Evolutionary conservation across 92 coral and sea anemone species (phyloP), one percentile per base, ranked within the genome.

Genomic region (Umimayanthus chanpuru): DNA sequence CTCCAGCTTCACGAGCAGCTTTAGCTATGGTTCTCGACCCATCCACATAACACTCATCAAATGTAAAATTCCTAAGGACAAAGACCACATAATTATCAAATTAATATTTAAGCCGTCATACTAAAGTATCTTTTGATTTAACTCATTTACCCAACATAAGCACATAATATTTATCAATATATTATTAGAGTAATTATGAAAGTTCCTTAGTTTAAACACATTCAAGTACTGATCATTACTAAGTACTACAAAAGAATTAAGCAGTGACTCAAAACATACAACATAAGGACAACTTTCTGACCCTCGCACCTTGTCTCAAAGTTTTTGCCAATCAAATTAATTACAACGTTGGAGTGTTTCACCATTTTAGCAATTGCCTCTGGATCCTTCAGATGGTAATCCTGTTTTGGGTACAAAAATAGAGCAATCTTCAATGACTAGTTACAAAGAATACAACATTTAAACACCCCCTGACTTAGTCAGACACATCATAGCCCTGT

Each of bases 1-100:
- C 97, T n/a, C 99, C 99, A 77, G 97, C 97, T 50, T 94, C 92
- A 67, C 73, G 93, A 20, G 97, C 97, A 84, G 99, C 99, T 30
- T 85, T 94, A 67, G 99, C 99, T 66, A 97, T 97, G 29, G 92
- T 87, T 36, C 99, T 92, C 0, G 99, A 92, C 28, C 99, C 99
- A 47, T 89, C 94, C 32, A 89, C 92, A 73, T 92, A 94, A 47
- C 93, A 95, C 44, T 94, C 99, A 75, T 97, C 94, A 91, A 97
- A 95, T 16, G 94, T 78, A 82, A 94, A 97, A 87, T 97, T 97
- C 87, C 99, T 97, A 84, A 12, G 16, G 26, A 50, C 47, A 77
- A 40, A 12, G 6, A 44, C 50, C 8, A 7, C 50, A 47, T 6
- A 44, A 1, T 1, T 44, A 8, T 5, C 9, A 7, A 5, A n/a